phyloP scores from a whole-genome alignment of 2,888 invertebrate genomes.

The Acronicta alni region DNA sequence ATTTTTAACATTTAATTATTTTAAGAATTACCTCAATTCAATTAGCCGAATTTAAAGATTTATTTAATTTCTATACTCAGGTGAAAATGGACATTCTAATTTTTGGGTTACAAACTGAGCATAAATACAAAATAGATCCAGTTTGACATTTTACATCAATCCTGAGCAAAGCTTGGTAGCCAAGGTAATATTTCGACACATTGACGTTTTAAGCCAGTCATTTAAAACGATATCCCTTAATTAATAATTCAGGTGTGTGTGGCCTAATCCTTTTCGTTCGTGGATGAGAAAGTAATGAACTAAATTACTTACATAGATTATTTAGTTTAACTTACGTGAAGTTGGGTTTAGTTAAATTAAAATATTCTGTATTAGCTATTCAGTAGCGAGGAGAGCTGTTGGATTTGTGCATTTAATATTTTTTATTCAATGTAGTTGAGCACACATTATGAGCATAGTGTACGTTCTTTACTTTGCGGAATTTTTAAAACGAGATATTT shows the following conservation, averaged over 20 bases:
- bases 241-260: conserved; percentile 16
- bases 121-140: no score
- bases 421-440: neutral
- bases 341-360: conserved; percentile 20
- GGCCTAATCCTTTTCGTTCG: conserved; percentile 6
- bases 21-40: no score
- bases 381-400: conserved; percentile 1
- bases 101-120: no score
- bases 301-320: conserved; percentile 32
- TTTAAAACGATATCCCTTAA: conserved; percentile 9
- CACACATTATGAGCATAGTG: neutral
- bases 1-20: no score
- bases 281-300: conserved; percentile 17
- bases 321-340: neutral
- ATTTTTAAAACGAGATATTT: neutral
- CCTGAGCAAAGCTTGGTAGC: no score
- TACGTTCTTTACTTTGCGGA: neutral
- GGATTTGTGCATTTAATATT: neutral
- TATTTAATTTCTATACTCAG: no score
- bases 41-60: no score
- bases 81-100: no score
- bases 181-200: no score
- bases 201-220: neutral
- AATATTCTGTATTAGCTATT: conserved; percentile 25
- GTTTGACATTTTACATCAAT: no score